Percentiles rank a stretch among this genome's conserved stretches.
Evolutionary conservation across 2,113 vertebrate genomes (phyloP).

Genomic region (Hypomesus transpacificus): DNA sequence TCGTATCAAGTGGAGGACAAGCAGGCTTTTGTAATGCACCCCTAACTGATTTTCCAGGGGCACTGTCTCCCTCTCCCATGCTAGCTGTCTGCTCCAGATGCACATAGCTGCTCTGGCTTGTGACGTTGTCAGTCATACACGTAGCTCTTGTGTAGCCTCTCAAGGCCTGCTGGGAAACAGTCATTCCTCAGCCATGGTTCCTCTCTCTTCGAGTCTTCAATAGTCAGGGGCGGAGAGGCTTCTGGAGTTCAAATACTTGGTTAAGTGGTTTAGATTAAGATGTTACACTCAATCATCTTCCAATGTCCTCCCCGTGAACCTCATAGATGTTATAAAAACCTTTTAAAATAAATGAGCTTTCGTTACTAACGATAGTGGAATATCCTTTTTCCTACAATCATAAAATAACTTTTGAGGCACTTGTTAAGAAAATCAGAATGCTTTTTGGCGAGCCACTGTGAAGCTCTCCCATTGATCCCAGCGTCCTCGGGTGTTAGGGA

Average conservation of each 20-base stretch:
- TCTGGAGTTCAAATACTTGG: not conserved
- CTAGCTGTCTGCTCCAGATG: constrained; percentile 6
- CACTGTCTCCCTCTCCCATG: constrained; percentile 4
- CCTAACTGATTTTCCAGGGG: constrained; percentile 56
- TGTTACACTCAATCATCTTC: not conserved
- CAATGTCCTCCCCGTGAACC: constrained; percentile 1
- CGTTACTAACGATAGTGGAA: not conserved
- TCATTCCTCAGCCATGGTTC: not conserved
- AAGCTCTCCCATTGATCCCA: constrained; percentile 27
- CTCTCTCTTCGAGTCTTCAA: not conserved
- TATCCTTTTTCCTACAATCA: not conserved
- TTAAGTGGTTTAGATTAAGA: constrained; percentile 7
- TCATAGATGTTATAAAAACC: constrained; percentile 2
- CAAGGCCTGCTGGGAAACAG: not conserved
- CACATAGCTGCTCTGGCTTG: constrained; percentile 8
- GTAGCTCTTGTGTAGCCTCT: not conserved
- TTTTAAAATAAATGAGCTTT: not conserved
- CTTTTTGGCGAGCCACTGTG: constrained; percentile 20
- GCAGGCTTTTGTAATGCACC: constrained; percentile 53
- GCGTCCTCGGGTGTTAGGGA: not conserved
- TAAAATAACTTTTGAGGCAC: not conserved
- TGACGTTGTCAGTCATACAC: not conserved
- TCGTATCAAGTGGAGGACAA: constrained; percentile 54
- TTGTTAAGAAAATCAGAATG: constrained; percentile 4
- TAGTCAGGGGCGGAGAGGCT: not conserved